Conservation (phyloP, 2,888 invertebrate genomes). For the Teinopalpus imperialis region DNA sequence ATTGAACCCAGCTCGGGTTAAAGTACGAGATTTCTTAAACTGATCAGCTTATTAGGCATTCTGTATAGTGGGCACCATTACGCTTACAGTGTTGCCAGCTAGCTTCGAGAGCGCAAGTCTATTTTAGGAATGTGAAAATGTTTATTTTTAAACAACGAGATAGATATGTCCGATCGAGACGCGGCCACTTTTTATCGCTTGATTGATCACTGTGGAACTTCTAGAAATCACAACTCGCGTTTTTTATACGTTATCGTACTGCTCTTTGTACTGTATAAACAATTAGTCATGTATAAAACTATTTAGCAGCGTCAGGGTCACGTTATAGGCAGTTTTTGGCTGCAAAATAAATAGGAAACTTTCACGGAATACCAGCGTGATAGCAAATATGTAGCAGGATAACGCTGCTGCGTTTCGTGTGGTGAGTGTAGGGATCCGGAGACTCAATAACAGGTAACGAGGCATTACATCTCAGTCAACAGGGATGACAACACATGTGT, state of each 20-base stretch:
- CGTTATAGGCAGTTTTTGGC: no score
- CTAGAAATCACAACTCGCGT: conserved; percentile 9
- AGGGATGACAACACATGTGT: no score
- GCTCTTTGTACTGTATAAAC: background rate
- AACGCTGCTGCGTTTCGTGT: no score
- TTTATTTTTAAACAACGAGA: conserved; percentile 30
- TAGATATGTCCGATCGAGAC: conserved; percentile 24
- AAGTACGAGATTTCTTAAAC: conserved; percentile 74
- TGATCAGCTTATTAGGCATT: conserved; percentile 75
- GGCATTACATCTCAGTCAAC: no score
- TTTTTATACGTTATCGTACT: conserved; percentile 7
- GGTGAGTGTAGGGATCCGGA: no score
- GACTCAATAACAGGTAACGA: no score
- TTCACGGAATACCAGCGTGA: no score
- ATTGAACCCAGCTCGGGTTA: conserved; percentile 65
- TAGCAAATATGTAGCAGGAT: no score
- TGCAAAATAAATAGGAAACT: no score
- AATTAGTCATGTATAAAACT: background rate
- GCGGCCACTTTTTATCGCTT: conserved; percentile 18
- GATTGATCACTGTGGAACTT: conserved; percentile 20
- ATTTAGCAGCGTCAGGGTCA: no score
- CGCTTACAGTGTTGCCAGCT: conserved; percentile 34
- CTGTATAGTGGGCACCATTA: conserved; percentile 45
- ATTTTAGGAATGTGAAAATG: conserved; percentile 46
- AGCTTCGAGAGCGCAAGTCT: conserved; percentile 43